phyloP scores from a whole-genome alignment of 2,888 invertebrate species.

The Harmothoe impar region DNA sequence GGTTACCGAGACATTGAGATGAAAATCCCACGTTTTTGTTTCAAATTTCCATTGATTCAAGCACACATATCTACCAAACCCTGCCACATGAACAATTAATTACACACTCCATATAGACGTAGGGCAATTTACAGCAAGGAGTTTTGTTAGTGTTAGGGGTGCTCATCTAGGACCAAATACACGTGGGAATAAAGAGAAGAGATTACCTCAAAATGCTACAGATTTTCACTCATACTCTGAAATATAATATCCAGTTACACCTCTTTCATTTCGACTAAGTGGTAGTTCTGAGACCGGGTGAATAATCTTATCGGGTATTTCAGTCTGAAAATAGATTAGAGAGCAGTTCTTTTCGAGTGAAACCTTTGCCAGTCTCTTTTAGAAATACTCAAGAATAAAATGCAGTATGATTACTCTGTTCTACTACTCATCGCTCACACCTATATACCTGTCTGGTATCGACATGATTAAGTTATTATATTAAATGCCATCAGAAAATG shows the following conservation, averaged over 20 bases:
- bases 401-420: background rate
- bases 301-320: background rate
- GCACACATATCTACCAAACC: slow-evolving; percentile 37
- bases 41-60: background rate
- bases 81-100: background rate
- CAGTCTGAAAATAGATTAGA: slow-evolving; percentile 39
- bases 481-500: slow-evolving; percentile 59
- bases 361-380: slow-evolving; percentile 24
- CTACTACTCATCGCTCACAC: slow-evolving; percentile 45
- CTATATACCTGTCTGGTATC: slow-evolving; percentile 4
- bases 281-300: background rate
- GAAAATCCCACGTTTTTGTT: slow-evolving; percentile 60
- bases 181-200: slow-evolving; percentile 13
- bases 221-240: slow-evolving; percentile 23
- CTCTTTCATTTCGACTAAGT: background rate
- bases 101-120: background rate
- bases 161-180: slow-evolving; percentile 36
- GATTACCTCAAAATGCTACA: slow-evolving; percentile 18
- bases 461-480: slow-evolving; percentile 53
- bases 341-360: background rate
- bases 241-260: background rate
- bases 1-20: slow-evolving; percentile 59
- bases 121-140: background rate
- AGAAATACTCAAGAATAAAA: slow-evolving; percentile 20
- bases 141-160: background rate